Conservation (phyloP, 2,797 vertebrate species). For the Notolepis coatsorum region DNA sequence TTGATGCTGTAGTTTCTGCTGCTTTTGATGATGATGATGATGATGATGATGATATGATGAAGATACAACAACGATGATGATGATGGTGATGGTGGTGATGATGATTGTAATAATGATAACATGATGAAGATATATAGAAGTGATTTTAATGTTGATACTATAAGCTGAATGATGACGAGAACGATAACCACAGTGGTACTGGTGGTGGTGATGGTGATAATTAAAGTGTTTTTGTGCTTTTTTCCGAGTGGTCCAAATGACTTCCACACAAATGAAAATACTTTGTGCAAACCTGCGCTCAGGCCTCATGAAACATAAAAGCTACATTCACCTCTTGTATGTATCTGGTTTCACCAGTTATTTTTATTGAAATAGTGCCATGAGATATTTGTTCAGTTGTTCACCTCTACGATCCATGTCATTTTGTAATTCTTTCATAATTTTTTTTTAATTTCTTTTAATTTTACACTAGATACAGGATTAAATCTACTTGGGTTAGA, state of each 20-base stretch:
- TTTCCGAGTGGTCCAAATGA: conserved; percentile 12
- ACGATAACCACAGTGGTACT: neutral
- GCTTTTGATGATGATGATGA: conserved; percentile 34
- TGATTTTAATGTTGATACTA: no score
- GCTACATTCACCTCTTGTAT: neutral
- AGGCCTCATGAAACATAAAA: neutral
- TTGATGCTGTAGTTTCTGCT: conserved; percentile 48
- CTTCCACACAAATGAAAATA: neutral
- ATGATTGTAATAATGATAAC: conserved; percentile 2
- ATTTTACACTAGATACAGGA: neutral
- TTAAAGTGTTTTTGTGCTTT: conserved; percentile 44
- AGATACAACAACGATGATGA: conserved; percentile 16
- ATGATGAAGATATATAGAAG: no score
- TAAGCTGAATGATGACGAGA: neutral
- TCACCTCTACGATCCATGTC: no score
- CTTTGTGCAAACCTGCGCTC: neutral
- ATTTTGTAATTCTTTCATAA: no score
- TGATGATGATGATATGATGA: conserved; percentile 7
- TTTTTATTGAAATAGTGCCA: neutral
- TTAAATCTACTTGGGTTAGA: neutral
- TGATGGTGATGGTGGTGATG: conserved; percentile 29
- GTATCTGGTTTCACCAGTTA: neutral
- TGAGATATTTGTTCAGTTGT: neutral
- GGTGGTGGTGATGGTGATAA: conserved; percentile 29
- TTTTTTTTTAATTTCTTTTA: neutral